phyloP scores from a whole-genome alignment of 2,888 invertebrate species.

The Scelioninae gen. 1 region DNA sequence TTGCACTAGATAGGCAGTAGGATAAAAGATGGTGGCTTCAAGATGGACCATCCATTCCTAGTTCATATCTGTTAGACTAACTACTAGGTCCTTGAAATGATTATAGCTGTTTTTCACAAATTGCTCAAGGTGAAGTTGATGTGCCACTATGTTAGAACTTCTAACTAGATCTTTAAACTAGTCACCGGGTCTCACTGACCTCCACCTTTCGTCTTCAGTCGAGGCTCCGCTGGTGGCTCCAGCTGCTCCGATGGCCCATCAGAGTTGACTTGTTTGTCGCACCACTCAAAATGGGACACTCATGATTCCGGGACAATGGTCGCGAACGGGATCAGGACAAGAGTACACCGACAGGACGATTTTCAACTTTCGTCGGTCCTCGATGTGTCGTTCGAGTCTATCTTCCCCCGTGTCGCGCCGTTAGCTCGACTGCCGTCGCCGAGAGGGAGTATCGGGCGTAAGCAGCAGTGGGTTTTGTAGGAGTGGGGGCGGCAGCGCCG shows the following conservation, averaged over 20 bases:
- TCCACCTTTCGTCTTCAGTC: constrained; percentile 66
- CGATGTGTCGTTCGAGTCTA: constrained; percentile 12
- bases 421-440: constrained; percentile 60
- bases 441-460: constrained; percentile 65
- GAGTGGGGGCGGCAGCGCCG: constrained; percentile 45
- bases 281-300: constrained; percentile 32
- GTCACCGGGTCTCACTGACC: constrained; percentile 63
- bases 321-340: constrained; percentile 33
- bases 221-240: constrained; percentile 65
- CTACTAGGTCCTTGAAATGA: neutral
- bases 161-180: neutral
- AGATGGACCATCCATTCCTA: neutral
- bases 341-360: constrained; percentile 8
- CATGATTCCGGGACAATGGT: constrained; percentile 21
- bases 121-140: neutral
- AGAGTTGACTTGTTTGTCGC: constrained; percentile 33
- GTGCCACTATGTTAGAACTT: neutral
- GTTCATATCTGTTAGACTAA: neutral
- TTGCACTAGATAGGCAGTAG: neutral
- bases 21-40: constrained; percentile 4
- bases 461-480: constrained; percentile 52
- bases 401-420: constrained; percentile 59
- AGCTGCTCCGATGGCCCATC: constrained; percentile 68
- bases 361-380: constrained; percentile 1
- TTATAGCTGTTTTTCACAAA: neutral